Conservation (phyloP, 1,140 invertebrate species). For the Drosophila willistoni region DNA sequence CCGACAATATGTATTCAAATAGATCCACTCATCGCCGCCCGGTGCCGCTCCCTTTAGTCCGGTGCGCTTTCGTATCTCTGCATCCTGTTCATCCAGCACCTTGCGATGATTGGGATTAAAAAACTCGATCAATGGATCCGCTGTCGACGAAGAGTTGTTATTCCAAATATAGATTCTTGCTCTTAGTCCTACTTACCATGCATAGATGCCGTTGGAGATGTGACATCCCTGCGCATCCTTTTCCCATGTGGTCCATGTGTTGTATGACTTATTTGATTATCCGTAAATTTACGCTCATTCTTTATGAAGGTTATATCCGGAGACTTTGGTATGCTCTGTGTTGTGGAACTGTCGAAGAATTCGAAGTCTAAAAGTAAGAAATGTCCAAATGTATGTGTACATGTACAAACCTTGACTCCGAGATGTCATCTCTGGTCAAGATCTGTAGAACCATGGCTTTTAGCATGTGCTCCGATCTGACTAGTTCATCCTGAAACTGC, state of each 20-base stretch:
- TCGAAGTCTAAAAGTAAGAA: too few relatives aligned
- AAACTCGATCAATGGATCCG: slow-evolving; percentile 87
- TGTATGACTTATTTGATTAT: slow-evolving; percentile 48
- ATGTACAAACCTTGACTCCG: slow-evolving; percentile 26
- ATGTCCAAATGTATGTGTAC: background rate
- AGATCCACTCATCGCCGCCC: slow-evolving; percentile 89
- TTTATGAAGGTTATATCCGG: slow-evolving; percentile 25
- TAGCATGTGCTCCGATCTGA: slow-evolving; percentile 54
- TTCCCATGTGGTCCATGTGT: slow-evolving; percentile 23
- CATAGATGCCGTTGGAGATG: slow-evolving; percentile 61
- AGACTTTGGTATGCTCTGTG: slow-evolving; percentile 20
- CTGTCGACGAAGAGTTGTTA: slow-evolving; percentile 46
- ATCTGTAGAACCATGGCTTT: slow-evolving; percentile 46
- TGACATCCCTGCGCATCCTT: slow-evolving; percentile 54
- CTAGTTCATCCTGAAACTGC: slow-evolving; percentile 54
- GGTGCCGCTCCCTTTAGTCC: slow-evolving; percentile 86
- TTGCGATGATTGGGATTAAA: slow-evolving; percentile 87
- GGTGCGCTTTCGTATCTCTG: slow-evolving; percentile 84
- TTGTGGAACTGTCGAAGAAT: background rate
- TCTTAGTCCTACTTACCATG: slow-evolving; percentile 49
- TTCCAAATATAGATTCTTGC: too few relatives aligned
- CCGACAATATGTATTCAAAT: slow-evolving; percentile 90
- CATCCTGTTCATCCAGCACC: slow-evolving; percentile 87
- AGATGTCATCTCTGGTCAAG: slow-evolving; percentile 41
- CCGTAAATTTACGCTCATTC: slow-evolving; percentile 65